Evolutionary conservation across 2,888 invertebrate genomes (phyloP).

Genomic region (Ophraella communa): DNA sequence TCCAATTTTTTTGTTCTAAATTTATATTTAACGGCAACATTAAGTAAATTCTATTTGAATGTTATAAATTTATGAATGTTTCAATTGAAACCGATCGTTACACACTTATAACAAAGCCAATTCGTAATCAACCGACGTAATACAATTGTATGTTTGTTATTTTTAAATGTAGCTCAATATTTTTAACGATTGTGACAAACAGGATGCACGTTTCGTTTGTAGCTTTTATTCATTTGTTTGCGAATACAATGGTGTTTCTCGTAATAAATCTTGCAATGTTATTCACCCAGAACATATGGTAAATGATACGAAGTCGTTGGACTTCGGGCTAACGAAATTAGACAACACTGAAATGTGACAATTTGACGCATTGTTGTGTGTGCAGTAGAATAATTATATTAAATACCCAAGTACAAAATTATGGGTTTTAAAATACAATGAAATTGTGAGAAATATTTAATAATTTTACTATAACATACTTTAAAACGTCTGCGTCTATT

Average conservation of each 20-base stretch:
- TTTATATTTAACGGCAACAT: too few species aligned
- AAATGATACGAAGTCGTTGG: not conserved
- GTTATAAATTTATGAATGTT: too few species aligned
- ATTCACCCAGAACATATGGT: not conserved
- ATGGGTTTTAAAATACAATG: too few species aligned
- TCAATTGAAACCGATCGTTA: not conserved
- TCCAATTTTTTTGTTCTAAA: too few species aligned
- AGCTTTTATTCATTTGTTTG: not conserved
- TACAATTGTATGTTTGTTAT: not conserved
- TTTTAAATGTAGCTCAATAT: not conserved
- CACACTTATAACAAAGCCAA: not conserved
- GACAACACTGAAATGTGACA: not conserved
- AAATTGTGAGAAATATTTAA: too few species aligned
- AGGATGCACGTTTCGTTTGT: not conserved
- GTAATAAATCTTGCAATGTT: not conserved
- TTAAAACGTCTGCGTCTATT: too few species aligned
- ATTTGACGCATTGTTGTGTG: not conserved
- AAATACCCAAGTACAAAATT: too few species aligned
- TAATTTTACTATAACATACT: too few species aligned
- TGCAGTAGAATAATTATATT: too few species aligned
- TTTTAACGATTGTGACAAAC: not conserved
- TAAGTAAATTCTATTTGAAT: too few species aligned
- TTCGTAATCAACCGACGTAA: slow-evolving; percentile 9
- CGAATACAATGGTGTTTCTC: not conserved
- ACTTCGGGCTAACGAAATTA: not conserved